Conservation (phyloP, 1,140 invertebrate species). For the Drosophila setifemur region DNA sequence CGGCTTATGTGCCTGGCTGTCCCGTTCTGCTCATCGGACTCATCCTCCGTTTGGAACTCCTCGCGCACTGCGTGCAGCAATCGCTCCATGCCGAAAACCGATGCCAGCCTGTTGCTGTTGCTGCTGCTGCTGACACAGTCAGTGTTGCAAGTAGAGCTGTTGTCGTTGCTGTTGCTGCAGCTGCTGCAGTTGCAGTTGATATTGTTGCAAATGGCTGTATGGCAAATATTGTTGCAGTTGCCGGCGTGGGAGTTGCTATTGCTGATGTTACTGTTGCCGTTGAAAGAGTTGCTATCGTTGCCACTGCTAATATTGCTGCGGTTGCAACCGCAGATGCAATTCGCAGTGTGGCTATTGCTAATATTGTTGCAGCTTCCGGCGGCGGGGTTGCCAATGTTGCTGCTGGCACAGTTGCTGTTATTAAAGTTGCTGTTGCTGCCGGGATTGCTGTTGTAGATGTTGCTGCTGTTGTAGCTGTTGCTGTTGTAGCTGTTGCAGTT, state of each 20-base stretch:
- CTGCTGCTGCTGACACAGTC: background rate
- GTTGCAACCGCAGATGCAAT: constrained; percentile 38
- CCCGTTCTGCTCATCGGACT: constrained; percentile 28
- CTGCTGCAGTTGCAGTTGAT: constrained; percentile 11
- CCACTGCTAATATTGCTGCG: constrained; percentile 21
- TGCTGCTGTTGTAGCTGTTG: background rate
- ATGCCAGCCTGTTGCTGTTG: constrained; percentile 17
- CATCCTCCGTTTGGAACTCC: constrained; percentile 71
- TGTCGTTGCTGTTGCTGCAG: constrained; percentile 18
- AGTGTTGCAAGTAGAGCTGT: background rate
- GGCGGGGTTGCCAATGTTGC: too few species aligned
- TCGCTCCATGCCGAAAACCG: constrained; percentile 62
- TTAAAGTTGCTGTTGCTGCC: constrained; percentile 5
- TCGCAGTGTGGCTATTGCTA: background rate
- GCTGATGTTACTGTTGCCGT: constrained; percentile 22
- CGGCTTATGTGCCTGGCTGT: background rate
- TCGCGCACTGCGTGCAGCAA: constrained; percentile 69
- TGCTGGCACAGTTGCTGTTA: background rate
- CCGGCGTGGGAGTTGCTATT: constrained; percentile 11
- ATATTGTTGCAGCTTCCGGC: background rate
- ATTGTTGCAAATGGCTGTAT: background rate
- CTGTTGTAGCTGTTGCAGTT: background rate
- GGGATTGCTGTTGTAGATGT: background rate
- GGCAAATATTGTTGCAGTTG: too few species aligned
- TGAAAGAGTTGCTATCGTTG: constrained; percentile 22